These are phyloP conservation scores for Lamellibrachia columna DNA, from an alignment of 2,888 invertebrate species.

Conservation along the genomic window DNA sequence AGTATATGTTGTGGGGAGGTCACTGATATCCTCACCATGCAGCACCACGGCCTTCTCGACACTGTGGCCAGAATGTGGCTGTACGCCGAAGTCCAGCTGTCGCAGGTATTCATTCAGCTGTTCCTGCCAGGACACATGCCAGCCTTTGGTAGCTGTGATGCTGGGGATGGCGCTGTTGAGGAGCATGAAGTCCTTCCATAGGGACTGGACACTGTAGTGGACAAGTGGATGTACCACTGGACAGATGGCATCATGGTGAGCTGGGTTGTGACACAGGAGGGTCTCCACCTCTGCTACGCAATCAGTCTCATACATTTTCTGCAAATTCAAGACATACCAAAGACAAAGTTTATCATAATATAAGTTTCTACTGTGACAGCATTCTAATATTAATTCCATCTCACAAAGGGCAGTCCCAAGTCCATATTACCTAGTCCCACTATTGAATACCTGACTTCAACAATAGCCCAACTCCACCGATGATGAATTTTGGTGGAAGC, in stretches of 20 bases:
- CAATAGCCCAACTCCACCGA: no score
- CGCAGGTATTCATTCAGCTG: not conserved
- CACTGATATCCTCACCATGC: conserved; percentile 28
- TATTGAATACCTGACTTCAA: no score
- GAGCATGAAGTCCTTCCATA: not conserved
- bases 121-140: not conserved
- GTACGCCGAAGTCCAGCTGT: not conserved
- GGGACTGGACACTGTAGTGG: not conserved
- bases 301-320: not conserved
- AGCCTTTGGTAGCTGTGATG: not conserved
- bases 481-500: no score
- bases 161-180: not conserved
- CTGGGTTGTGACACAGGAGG: not conserved
- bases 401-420: no score
- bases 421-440: no score
- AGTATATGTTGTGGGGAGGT: conserved; percentile 29
- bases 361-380: not conserved
- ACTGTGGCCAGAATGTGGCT: not conserved
- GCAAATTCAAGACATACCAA: not conserved
- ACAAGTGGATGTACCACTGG: not conserved
- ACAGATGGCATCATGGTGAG: conserved; percentile 4
- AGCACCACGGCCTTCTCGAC: conserved; percentile 9
- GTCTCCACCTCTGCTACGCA: not conserved
- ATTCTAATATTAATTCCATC: not conserved
- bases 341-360: not conserved